phyloP scores from a whole-genome alignment of 2,113 vertebrate species.

The Hypanus sabinus region DNA sequence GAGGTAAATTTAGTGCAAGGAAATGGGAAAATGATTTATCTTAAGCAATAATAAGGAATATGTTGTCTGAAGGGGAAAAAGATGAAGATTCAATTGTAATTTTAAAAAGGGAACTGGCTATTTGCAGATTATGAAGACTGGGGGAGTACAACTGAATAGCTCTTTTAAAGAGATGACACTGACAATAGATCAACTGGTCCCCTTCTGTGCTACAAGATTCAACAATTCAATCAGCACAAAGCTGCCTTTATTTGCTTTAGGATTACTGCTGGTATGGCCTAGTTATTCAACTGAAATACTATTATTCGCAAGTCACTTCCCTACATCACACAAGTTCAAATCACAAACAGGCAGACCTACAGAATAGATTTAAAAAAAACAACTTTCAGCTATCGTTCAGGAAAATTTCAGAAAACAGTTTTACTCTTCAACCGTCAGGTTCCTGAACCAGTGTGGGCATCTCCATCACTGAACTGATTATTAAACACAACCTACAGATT shows the following conservation, averaged over 20 bases:
- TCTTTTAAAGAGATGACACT: background rate
- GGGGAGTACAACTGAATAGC: background rate
- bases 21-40: background rate
- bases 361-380: background rate
- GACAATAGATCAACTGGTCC: background rate
- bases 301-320: background rate
- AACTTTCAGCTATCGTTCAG: background rate
- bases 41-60: background rate
- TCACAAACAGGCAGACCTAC: background rate
- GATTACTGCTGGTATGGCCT: background rate
- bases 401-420: no score
- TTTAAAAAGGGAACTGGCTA: background rate
- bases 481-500: no score
- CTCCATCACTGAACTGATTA: no score
- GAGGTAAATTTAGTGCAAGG: background rate
- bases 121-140: background rate
- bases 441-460: no score
- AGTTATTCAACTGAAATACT: background rate
- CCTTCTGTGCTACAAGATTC: background rate
- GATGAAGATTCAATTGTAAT: background rate
- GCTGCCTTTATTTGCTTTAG: background rate
- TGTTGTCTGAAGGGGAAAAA: background rate
- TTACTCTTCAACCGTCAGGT: no score
- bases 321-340: background rate
- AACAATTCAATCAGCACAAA: background rate